These are phyloP conservation scores for Battus philenor DNA, from an alignment of 1,140 invertebrate species.

Conservation along the genomic window DNA sequence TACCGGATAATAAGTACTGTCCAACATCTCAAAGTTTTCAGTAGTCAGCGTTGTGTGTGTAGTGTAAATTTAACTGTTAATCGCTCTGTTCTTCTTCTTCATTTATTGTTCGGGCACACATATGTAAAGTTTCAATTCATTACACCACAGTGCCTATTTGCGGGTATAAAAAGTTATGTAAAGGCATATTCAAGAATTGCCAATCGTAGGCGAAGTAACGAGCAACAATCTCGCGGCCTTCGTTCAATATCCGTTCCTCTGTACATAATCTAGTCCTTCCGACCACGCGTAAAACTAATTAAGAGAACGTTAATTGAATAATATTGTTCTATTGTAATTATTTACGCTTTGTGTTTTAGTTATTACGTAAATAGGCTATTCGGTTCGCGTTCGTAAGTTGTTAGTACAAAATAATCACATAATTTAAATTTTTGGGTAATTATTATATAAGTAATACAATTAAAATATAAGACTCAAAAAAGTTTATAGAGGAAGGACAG, in stretches of 20 bases:
- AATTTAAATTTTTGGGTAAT: too few species aligned
- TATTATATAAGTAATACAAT: too few species aligned
- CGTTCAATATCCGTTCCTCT: slow-evolving; percentile 21
- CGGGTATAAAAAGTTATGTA: background rate
- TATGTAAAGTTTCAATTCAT: too few species aligned
- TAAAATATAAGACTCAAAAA: too few species aligned
- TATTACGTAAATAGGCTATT: slow-evolving; percentile 1
- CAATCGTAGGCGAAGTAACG: slow-evolving; percentile 19
- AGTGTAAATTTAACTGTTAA: too few species aligned
- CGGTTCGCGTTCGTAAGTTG: background rate
- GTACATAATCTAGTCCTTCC: slow-evolving; percentile 32
- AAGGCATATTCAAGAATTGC: slow-evolving; percentile 11
- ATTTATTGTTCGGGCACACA: too few species aligned
- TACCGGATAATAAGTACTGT: too few species aligned
- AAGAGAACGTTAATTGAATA: slow-evolving; percentile 24
- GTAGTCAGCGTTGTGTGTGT: too few species aligned
- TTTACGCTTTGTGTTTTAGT: background rate
- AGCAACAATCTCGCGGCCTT: slow-evolving; percentile 19
- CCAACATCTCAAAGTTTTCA: too few species aligned
- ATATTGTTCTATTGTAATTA: background rate
- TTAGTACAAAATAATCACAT: background rate
- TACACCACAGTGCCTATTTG: background rate
- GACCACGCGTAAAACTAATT: slow-evolving; percentile 37
- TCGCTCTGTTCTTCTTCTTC: too few species aligned
- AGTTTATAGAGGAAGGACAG: too few species aligned